Base-by-base conservation (phyloP, 2,797 vertebrate genomes). In the Pogonophryne albipinna region DNA sequence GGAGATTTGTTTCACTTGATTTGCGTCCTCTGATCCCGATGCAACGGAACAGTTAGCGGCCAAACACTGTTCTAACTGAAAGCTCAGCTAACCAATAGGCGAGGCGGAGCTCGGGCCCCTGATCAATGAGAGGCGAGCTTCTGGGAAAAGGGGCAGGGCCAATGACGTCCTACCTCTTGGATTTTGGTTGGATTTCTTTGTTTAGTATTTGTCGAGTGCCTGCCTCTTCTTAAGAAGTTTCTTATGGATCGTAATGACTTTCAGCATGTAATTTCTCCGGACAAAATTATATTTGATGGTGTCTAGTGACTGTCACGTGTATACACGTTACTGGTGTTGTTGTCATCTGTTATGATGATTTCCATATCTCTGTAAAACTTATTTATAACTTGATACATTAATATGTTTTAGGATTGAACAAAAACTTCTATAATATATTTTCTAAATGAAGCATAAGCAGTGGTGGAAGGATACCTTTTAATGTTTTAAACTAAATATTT, bases 131-230 rank as follows among this genome's bases (percentile, higher is more conserved):
- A 71, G 4, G 3, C 1, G 6, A 56, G 23, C 0, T 57, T 47
- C 0, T 0, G 10, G 2, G 2, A 56, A 63, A 63, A 19, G 34
- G 66, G 90, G 88, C 51, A 1, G 85, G 34, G 4, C 19, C 45
- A 20, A 6, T 42, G 34, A 53, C 10, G 71, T 71, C 64, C 69
- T 70, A 3, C 84, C 71, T 65, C 53, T 58, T 82, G 78, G 61
- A 64, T 74, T 78, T 79, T 77, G 23, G 75, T 85, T 57, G 79
- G 75, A 83, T 71, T 90, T 91, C 92, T 94, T 94, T 94, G 93
- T 94, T 91, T 82, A 63, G 87, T 62, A 34, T 85, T 76, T 77
- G 56, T 79, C n/a, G 17, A 71, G 56, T 56, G 49, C 9, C 73
- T 23, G 68, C 17, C 47, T 82, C 55, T 51, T 51, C 74, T 74